A percentile compares a stretch with the other conserved stretches of the same genome.
phyloP scores from a whole-genome alignment of 2,888 invertebrate genomes.

The Cataglyphis albicans region DNA sequence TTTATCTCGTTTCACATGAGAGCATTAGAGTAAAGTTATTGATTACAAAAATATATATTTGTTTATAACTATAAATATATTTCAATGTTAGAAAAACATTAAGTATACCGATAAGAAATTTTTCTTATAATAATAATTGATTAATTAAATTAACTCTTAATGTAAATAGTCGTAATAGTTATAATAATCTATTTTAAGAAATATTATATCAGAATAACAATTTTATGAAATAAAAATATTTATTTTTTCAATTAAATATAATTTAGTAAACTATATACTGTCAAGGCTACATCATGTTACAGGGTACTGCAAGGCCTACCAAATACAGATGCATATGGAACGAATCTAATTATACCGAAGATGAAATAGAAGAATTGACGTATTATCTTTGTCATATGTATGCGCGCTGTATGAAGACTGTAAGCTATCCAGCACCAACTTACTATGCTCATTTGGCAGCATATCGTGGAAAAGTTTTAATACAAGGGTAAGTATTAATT shows the following conservation, averaged over 20 bases:
- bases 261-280: not conserved
- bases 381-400: slow-evolving; percentile 95
- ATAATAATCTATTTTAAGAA: not conserved
- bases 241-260: not conserved
- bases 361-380: slow-evolving; percentile 92
- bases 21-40: slow-evolving; percentile 84
- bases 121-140: not conserved
- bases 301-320: slow-evolving; percentile 94
- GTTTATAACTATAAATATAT: not conserved
- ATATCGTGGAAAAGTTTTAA: slow-evolving; percentile 89
- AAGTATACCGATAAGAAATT: not conserved
- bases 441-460: slow-evolving; percentile 95
- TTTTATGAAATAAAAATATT: not conserved
- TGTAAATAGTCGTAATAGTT: not conserved
- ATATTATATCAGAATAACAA: not conserved
- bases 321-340: slow-evolving; percentile 95
- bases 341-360: slow-evolving; percentile 90
- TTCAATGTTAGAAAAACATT: not conserved
- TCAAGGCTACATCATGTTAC: slow-evolving; percentile 74
- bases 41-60: not conserved
- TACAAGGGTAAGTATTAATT: slow-evolving; percentile 84
- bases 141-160: too few relatives aligned
- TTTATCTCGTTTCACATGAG: slow-evolving; percentile 92
- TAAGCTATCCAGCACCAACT: slow-evolving; percentile 95
- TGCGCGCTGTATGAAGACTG: slow-evolving; percentile 93